phyloP scores from a whole-genome alignment of 2,797 vertebrate genomes.

The Botia kubotai region DNA sequence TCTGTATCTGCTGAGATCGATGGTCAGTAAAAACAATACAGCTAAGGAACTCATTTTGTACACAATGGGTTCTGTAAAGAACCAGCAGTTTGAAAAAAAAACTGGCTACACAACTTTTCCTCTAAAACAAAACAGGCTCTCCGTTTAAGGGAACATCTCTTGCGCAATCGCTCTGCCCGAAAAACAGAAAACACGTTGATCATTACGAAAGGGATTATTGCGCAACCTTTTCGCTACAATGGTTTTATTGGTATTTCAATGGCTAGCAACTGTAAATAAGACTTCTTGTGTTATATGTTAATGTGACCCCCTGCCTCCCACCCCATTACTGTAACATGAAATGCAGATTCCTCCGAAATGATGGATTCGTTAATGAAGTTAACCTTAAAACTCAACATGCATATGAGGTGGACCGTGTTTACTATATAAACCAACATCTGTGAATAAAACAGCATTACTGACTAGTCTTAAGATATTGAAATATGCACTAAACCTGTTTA shows the following conservation, averaged over 20 bases:
- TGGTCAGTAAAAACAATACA: neutral
- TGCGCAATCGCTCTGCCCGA: neutral
- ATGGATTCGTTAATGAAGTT: too few relatives aligned
- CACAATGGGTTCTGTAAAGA: neutral
- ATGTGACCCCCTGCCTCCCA: too few relatives aligned
- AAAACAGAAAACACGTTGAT: neutral
- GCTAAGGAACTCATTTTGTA: neutral
- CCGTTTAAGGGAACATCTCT: neutral
- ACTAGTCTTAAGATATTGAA: too few relatives aligned
- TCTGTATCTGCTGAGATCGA: neutral
- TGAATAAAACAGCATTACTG: neutral
- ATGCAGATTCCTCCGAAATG: too few relatives aligned
- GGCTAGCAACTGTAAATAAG: too few relatives aligned
- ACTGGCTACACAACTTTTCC: neutral
- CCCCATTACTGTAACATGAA: too few relatives aligned
- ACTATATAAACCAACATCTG: too few relatives aligned
- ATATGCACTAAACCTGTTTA: neutral
- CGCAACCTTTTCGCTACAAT: neutral
- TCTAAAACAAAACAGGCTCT: neutral
- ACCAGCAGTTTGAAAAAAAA: neutral
- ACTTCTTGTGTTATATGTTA: too few relatives aligned
- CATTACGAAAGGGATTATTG: neutral
- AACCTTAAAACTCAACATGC: too few relatives aligned
- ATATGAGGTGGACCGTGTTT: too few relatives aligned
- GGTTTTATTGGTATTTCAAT: too few relatives aligned